Evolutionary conservation across 2,113 vertebrate genomes (phyloP).

Genomic region (Rhizomys pruinosus): DNA sequence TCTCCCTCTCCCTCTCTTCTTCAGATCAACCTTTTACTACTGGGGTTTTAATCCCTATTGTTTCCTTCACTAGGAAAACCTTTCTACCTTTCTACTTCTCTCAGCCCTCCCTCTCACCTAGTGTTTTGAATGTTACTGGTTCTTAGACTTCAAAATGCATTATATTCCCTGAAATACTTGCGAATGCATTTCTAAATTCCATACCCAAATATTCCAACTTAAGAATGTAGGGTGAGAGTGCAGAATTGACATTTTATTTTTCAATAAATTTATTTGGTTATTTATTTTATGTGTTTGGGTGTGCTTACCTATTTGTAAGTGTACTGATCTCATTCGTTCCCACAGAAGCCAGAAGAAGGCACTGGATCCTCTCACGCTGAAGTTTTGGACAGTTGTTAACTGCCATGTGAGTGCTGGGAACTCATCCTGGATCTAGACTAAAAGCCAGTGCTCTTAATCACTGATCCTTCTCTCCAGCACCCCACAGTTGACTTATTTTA

Average conservation of each 20-base stretch:
- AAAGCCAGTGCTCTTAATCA: too few relatives aligned
- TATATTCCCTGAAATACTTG: not conserved
- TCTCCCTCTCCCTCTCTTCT: not conserved
- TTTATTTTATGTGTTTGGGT: too few relatives aligned
- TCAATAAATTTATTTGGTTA: too few relatives aligned
- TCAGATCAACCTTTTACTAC: not conserved
- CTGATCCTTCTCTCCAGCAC: too few relatives aligned
- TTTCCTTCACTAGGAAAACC: not conserved
- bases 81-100: not conserved
- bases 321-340: too few relatives aligned
- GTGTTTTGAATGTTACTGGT: not conserved
- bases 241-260: not conserved
- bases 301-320: too few relatives aligned
- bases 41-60: not conserved
- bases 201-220: not conserved
- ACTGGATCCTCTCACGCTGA: too few relatives aligned
- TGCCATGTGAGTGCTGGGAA: too few relatives aligned
- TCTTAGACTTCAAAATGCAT: not conserved
- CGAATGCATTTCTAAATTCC: not conserved
- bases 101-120: accelerated
- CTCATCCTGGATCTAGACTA: too few relatives aligned
- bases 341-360: too few relatives aligned
- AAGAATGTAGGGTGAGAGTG: not conserved
- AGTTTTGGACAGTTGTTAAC: too few relatives aligned
- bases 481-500: not conserved